Conservation (phyloP, 1,140 invertebrate species). For the Batillaria attramentaria region DNA sequence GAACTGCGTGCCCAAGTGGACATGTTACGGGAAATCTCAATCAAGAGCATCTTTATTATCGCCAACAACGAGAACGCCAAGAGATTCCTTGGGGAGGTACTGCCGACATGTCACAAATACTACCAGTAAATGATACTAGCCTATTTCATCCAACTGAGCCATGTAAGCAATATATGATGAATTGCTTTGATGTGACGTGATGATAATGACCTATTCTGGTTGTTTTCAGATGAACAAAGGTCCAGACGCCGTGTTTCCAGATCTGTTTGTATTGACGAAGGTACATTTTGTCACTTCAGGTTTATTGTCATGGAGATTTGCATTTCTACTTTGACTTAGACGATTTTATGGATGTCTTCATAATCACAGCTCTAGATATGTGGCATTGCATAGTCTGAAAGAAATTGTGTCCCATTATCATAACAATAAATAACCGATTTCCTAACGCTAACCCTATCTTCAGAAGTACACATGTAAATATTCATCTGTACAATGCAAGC, state of each 20-base stretch:
- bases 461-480: too few relatives aligned
- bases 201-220: neutral
- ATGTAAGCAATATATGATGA: too few relatives aligned
- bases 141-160: too few relatives aligned
- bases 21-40: slow-evolving; percentile 45
- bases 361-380: too few relatives aligned
- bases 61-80: slow-evolving; percentile 44
- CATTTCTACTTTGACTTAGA: neutral
- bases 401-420: neutral
- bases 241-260: neutral
- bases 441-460: too few relatives aligned
- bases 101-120: too few relatives aligned
- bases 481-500: too few relatives aligned
- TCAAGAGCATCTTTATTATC: slow-evolving; percentile 57
- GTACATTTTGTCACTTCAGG: slow-evolving; percentile 13
- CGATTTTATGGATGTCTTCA: too few relatives aligned
- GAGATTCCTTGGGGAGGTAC: slow-evolving; percentile 49
- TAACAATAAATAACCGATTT: too few relatives aligned
- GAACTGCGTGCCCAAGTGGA: slow-evolving; percentile 37
- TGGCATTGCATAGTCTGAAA: neutral
- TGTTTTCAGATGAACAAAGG: slow-evolving; percentile 12
- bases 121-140: too few relatives aligned
- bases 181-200: neutral
- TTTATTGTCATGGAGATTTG: neutral
- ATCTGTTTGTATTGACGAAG: slow-evolving; percentile 21